Conservation (phyloP, 2,888 invertebrate genomes). For the Noctuana brunneofusca region DNA sequence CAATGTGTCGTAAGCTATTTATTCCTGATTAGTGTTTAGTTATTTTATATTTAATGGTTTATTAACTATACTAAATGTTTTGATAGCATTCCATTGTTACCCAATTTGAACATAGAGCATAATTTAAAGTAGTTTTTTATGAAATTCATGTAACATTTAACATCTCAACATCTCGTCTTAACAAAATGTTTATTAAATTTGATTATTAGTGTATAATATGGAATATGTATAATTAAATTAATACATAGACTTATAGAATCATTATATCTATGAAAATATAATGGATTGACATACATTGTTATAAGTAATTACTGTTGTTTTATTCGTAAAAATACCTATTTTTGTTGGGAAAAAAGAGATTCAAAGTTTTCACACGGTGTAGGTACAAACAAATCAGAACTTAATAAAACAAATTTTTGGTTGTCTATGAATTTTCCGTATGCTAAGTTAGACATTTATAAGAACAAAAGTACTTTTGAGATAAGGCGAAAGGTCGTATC, state of each 20-base stretch:
- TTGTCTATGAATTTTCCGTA: too few relatives aligned
- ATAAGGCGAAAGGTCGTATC: conserved; percentile 1
- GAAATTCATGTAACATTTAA: too few relatives aligned
- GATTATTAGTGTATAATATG: too few relatives aligned
- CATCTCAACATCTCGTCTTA: too few relatives aligned
- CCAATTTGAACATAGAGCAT: background rate
- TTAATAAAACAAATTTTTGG: too few relatives aligned
- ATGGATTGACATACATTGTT: background rate
- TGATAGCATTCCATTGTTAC: conserved; percentile 1
- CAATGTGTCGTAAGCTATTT: conserved; percentile 4
- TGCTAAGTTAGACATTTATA: too few relatives aligned
- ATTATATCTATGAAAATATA: background rate
- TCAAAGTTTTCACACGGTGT: too few relatives aligned
- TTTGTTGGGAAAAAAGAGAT: too few relatives aligned
- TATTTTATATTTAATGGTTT: background rate
- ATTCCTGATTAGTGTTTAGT: background rate
- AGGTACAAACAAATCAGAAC: too few relatives aligned
- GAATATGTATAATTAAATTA: too few relatives aligned
- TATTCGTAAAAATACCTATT: too few relatives aligned
- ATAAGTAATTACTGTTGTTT: background rate
- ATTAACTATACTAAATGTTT: background rate
- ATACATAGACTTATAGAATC: background rate
- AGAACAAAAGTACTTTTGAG: background rate
- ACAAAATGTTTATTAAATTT: too few relatives aligned
- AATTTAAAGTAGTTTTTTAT: background rate